Conservation (phyloP, 35 echinoderm and acorn worm genomes). For the Patiria miniata region DNA sequence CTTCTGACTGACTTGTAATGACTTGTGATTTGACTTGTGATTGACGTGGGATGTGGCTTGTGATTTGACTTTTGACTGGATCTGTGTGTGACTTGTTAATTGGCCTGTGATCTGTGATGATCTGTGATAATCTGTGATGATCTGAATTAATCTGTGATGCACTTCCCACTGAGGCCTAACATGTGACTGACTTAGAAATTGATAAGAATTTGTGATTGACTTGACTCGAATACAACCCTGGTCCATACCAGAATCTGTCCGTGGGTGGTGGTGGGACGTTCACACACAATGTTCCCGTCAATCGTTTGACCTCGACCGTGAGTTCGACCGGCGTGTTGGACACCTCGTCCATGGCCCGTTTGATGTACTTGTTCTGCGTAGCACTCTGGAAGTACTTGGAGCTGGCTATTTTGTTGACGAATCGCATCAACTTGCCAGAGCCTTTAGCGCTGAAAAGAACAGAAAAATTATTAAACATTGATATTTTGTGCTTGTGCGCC, state of each 20-base stretch:
- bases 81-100: no score
- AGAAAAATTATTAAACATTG: not conserved
- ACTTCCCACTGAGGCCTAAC: no score
- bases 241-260: constrained; percentile 89
- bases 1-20: no score
- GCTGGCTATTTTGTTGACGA: constrained; percentile 89
- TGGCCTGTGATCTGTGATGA: no score
- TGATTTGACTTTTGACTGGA: no score
- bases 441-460: constrained; percentile 15
- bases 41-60: no score
- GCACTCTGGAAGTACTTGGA: constrained; percentile 96
- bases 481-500: not conserved
- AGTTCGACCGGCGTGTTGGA: constrained; percentile 87
- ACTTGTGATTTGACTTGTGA: no score
- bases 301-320: constrained; percentile 87
- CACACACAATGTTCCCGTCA: constrained; percentile 73
- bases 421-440: constrained; percentile 77
- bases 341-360: constrained; percentile 87
- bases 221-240: no score
- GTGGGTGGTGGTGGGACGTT: constrained; percentile 96
- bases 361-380: constrained; percentile 91
- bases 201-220: no score
- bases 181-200: no score
- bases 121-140: no score
- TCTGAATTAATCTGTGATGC: no score